Evolutionary conservation across 2,113 vertebrate genomes (phyloP).

Genomic region (Enhydra lutris): DNA sequence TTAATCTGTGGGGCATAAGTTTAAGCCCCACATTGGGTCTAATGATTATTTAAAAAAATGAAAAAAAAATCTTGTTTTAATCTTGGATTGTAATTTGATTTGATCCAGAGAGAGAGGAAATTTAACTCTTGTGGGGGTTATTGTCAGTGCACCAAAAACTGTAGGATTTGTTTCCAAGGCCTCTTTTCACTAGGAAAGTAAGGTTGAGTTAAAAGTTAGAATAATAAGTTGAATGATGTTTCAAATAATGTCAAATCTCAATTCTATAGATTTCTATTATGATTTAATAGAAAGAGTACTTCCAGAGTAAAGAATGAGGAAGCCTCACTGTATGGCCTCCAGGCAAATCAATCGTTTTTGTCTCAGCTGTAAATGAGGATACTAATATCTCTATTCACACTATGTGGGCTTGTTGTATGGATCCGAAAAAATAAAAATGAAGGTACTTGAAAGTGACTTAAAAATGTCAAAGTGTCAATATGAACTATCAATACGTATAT

Average conservation of each 20-base stretch:
- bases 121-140: not conserved
- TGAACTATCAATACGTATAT: not conserved
- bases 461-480: not conserved
- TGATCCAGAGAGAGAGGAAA: not conserved
- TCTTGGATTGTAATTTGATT: not conserved
- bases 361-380: not conserved
- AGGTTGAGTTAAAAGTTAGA: constrained; percentile 14
- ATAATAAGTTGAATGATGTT: not conserved
- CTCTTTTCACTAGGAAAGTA: not conserved
- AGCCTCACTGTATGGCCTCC: not conserved
- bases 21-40: not conserved
- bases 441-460: not conserved
- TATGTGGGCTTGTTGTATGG: not conserved
- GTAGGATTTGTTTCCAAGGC: not conserved
- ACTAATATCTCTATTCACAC: not conserved
- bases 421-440: not conserved
- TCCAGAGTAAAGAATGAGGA: not conserved
- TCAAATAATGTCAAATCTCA: not conserved
- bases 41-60: not conserved
- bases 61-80: not conserved
- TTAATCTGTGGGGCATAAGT: not conserved
- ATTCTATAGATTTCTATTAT: not conserved
- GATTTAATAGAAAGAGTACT: not conserved
- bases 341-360: not conserved
- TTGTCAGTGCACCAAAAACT: not conserved